Evolutionary conservation across 2,797 vertebrate species (phyloP).

Genomic region (Microhierax caerulescens): DNA sequence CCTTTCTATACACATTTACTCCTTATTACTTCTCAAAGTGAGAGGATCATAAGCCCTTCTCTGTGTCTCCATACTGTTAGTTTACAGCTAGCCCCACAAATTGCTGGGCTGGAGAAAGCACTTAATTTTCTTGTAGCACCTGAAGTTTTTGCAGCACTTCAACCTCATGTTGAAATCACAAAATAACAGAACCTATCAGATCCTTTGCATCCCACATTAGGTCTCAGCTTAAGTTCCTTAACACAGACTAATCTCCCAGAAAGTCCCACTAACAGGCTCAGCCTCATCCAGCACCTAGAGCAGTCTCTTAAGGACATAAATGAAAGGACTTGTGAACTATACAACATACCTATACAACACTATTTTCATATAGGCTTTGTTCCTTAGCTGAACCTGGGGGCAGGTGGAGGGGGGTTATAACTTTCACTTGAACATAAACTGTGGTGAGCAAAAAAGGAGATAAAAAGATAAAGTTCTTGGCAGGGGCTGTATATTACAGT

Average conservation of each 20-base stretch:
- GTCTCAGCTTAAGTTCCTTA: neutral
- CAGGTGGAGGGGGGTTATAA: neutral
- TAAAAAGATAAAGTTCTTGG: neutral
- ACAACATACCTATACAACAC: neutral
- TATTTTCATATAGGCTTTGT: neutral
- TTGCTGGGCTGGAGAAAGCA: neutral
- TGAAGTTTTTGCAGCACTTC: neutral
- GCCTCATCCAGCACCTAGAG: neutral
- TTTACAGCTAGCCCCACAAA: neutral
- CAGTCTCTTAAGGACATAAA: neutral
- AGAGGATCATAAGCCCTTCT: neutral
- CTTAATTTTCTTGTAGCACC: neutral
- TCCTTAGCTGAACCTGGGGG: fast-evolving
- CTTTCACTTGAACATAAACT: neutral
- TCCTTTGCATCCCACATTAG: neutral
- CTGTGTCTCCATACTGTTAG: neutral
- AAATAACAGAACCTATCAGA: neutral
- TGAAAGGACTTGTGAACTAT: neutral
- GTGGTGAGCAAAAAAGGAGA: neutral
- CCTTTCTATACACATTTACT: neutral
- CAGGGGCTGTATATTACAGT: neutral
- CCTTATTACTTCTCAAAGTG: neutral
- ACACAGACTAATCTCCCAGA: neutral
- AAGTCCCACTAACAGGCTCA: neutral
- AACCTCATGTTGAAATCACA: neutral